Evolutionary conservation across 2,888 invertebrate species (phyloP), one percentile per base, ranked within the genome.

Genomic region (Phytoseiulus persimilis): DNA sequence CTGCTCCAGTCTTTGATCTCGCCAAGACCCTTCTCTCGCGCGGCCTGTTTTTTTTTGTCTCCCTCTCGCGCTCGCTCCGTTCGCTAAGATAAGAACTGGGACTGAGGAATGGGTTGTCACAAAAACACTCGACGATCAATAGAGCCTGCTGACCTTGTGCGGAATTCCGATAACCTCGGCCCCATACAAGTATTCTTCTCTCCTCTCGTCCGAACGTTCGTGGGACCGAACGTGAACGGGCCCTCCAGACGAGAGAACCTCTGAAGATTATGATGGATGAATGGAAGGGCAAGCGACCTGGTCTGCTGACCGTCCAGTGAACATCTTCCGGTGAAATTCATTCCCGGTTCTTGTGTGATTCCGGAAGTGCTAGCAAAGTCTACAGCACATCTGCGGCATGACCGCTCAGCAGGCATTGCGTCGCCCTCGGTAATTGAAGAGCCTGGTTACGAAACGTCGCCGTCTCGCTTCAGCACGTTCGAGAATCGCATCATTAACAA

Each of bases 91-190:
- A 65, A 65, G 65, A 65, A 65, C 65, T 65, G 65, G 65, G 65
- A 65, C 65, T 65, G 65, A 65, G 65, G 65, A 65, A 65, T 65
- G 65, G 65, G 65, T 65, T 65, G 65, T 65, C 65, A 65, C 65
- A 65, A 65, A 65, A 65, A 65, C 65, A 65, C 65, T 28, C 65
- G 65, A 65, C 65, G 65, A 65, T 65, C 65, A 65, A 65, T 65
- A 65, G 65, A 2, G 65, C 28, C 28, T 14, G 65, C 65, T 65
- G 65, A 65, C 65, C 65, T 65, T 65, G 65, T 65, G 65, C 65
- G 65, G 65, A 65, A 65, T 65, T 65, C 65, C 65, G 65, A 65
- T 65, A 65, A 65, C 65, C 65, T 65, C 65, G 14, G n/a, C 18
- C 65, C 65, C 65, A 65, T 65, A 65, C 65, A 28, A 65, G 65